Base-by-base conservation (phyloP, 2,888 invertebrate genomes). In the Epinotia nisella region DNA sequence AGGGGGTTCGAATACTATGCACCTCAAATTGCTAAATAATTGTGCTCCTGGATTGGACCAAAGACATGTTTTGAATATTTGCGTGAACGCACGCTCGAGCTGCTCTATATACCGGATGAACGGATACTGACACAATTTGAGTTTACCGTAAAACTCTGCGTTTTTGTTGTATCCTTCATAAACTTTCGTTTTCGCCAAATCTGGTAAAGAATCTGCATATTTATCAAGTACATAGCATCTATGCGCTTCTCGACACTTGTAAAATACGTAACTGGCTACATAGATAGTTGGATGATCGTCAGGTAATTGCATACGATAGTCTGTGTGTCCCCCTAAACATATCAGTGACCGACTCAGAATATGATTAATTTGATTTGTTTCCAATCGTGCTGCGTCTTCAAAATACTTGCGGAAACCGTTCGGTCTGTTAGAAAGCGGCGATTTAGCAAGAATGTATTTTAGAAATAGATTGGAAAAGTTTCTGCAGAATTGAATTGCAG, bases 211-310 rank as follows among this genome's bases (percentile, higher is more conserved):
- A 4, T 4, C 24, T n/a, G 41, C 41, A 55, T 61, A 62, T 24
- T 3, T 3, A 24, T 70, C 39, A 15, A 70, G 53, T 41, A 60
- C 13, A 21, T 53, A 13, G 17, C 70, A 70, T 4, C 15, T 55
- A 24, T 70, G 70, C 5, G 24, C 53, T 55, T 55, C 5, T 2
- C 61, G 61, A 13, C 70, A 70, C 24, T 70, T 70, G 41, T 70
- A 61, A 70, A 70, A 70, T 21, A 70, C 24, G 51, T 61, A 70
- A 61, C 70, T 61, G 41, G 70, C 70, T 9, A 70, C 24, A 29
- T 70, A 70, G 17, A 61, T 61, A 9, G 51, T 55, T 41, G 61
- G 61, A n/a, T 61, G 59, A 51, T 70, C 61, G 13, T 70, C 55
- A 15, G 70, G 61, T 55, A 70, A 17, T 39, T 39, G 39, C 4